phyloP scores from a whole-genome alignment of 2,888 invertebrate species.

The Mesorhabditis belari region DNA sequence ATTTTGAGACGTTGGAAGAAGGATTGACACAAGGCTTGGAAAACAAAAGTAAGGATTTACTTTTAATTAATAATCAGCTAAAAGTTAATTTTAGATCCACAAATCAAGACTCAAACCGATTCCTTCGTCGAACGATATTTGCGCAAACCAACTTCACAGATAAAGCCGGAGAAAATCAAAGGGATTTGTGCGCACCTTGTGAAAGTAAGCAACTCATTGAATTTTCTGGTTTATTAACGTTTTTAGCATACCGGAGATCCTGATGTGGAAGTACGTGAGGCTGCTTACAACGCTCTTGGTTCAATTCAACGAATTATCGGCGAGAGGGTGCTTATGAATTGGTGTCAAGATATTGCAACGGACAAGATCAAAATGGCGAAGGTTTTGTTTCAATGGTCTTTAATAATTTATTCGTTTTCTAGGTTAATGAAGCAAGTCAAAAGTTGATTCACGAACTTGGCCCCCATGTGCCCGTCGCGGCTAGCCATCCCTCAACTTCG shows the following conservation, averaged over 20 bases:
- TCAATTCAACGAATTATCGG: slow-evolving; percentile 87
- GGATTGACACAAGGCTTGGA: slow-evolving; percentile 75
- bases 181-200: slow-evolving; percentile 47
- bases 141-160: slow-evolving; percentile 26
- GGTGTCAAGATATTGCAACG: slow-evolving; percentile 24
- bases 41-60: too few species aligned
- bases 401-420: too few species aligned
- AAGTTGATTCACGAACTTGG: too few species aligned
- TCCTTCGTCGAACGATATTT: slow-evolving; percentile 39
- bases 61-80: too few species aligned
- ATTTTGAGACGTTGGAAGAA: slow-evolving; percentile 62
- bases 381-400: too few species aligned
- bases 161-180: slow-evolving; percentile 59
- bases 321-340: slow-evolving; percentile 69
- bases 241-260: slow-evolving; percentile 55
- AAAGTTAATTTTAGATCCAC: too few species aligned
- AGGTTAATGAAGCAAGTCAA: too few species aligned
- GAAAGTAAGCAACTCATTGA: slow-evolving; percentile 32
- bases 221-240: not conserved
- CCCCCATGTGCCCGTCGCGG: too few species aligned
- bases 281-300: slow-evolving; percentile 84
- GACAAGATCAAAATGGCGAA: slow-evolving; percentile 41
- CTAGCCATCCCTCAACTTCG: too few species aligned
- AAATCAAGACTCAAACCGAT: slow-evolving; percentile 55
- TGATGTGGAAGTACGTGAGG: slow-evolving; percentile 84